phyloP scores from a whole-genome alignment of 1,140 invertebrate species.

The Nasonia vitripennis region DNA sequence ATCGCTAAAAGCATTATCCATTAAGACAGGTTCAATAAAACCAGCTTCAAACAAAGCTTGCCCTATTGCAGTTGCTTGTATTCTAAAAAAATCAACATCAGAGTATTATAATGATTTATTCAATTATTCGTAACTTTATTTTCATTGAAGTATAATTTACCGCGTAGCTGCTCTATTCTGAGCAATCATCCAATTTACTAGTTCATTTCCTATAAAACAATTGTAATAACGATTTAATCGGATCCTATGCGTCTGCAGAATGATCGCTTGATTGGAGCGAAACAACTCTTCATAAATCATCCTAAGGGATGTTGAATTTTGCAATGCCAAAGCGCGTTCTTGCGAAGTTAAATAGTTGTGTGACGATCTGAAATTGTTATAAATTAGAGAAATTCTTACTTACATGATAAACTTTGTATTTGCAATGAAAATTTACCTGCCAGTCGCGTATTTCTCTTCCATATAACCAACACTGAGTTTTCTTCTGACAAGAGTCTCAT shows the following conservation, averaged over 20 bases:
- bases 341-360: constrained; percentile 77
- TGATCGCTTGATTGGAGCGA: constrained; percentile 78
- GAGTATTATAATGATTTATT: neutral
- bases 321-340: constrained; percentile 79
- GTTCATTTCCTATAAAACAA: constrained; percentile 82
- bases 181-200: constrained; percentile 86
- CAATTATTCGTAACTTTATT: constrained; percentile 18
- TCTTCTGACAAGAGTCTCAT: constrained; percentile 68
- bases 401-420: constrained; percentile 14
- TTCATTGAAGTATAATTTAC: constrained; percentile 55
- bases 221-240: constrained; percentile 80
- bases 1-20: constrained; percentile 76
- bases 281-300: constrained; percentile 85
- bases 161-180: constrained; percentile 80
- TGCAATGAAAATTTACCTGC: constrained; percentile 66
- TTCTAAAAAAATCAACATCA: constrained; percentile 71
- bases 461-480: constrained; percentile 85
- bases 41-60: constrained; percentile 88
- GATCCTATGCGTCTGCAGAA: constrained; percentile 80
- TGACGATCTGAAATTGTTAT: constrained; percentile 60
- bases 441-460: constrained; percentile 84
- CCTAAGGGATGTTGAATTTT: constrained; percentile 84
- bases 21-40: constrained; percentile 83
- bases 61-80: constrained; percentile 86
- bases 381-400: neutral